Conservation (phyloP, 2,797 vertebrate genomes). For the Ptychadena robeensis region DNA sequence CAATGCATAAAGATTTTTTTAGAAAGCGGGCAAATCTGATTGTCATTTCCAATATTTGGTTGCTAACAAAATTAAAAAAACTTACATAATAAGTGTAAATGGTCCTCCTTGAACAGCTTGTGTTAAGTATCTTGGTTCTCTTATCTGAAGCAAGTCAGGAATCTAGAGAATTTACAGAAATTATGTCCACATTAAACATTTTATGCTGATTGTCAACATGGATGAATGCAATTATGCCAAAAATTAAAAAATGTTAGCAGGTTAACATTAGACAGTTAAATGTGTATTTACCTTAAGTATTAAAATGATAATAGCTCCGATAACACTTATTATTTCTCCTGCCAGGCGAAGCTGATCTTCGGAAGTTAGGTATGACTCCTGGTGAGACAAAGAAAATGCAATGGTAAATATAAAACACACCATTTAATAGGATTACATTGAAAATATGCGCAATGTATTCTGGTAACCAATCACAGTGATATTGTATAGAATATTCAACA, state of each 20-base stretch:
- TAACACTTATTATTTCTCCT: conserved; percentile 81
- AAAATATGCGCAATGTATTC: no score
- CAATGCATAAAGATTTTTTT: no score
- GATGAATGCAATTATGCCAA: no score
- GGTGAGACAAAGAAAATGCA: neutral
- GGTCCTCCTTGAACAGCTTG: conserved; percentile 92
- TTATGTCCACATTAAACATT: no score
- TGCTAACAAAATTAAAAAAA: neutral
- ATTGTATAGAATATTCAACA: no score
- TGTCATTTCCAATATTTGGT: neutral
- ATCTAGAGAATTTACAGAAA: conserved; percentile 76
- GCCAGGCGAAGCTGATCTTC: conserved; percentile 76
- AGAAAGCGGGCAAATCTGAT: neutral
- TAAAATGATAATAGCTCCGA: conserved; percentile 80
- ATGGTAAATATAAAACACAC: neutral
- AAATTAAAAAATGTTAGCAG: no score
- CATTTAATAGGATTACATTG: no score
- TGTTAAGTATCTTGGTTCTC: conserved; percentile 88
- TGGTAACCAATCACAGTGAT: no score
- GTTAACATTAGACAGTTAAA: neutral
- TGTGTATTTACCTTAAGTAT: conserved; percentile 76
- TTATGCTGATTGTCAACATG: no score
- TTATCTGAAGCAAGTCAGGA: conserved; percentile 90
- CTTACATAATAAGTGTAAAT: conserved; percentile 93
- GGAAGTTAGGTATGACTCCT: conserved; percentile 80